Evolutionary conservation across 2,888 invertebrate species (phyloP), one percentile per base, ranked within the genome.

Genomic region (Apomyelois bistriatella): DNA sequence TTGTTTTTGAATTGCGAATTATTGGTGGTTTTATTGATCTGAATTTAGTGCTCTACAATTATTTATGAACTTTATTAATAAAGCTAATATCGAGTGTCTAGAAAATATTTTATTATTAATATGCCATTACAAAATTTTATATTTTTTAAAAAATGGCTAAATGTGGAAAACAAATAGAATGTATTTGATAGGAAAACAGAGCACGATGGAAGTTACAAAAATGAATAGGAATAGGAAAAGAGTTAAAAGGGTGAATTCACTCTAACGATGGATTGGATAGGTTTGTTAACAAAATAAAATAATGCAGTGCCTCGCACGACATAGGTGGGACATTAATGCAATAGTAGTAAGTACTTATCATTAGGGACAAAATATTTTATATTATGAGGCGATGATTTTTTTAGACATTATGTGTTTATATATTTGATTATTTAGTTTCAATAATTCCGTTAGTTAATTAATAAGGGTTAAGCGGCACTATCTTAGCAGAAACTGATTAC

Each of bases 131-230:
- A n/a, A n/a, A n/a, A n/a, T n/a, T n/a, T n/a, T n/a, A n/a, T n/a
- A n/a, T n/a, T n/a, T n/a, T 32, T 6, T 10, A 15, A 40, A 8
- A 40, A 22, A 28, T 38, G 35, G 9, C 55, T 69, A 53, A 64
- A 65, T 67, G 70, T 76, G 70, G 69, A 72, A 65, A 63, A 64
- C 59, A 62, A 65, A 69, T 56, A 70, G 71, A 70, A 70, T 65
- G 72, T 68, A 65, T 79, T 82, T 75, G 76, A 74, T 70, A 59
- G 72, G 74, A 74, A 76, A 68, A 76, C 89, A 90, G 90, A 90
- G 90, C 90, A 90, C 90, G 90, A 90, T 85, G 82, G 80, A 87
- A 79, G 88, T 84, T 88, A 88, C 90, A 90, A 90, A 89, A 86
- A 85, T 71, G 82, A 70, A 75, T 86, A 88, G 82, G 81, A 40